Percentiles rank a stretch among this genome's conserved stretches.
phyloP scores from a whole-genome alignment of 2,113 vertebrate species.

The Ciconia stormi region DNA sequence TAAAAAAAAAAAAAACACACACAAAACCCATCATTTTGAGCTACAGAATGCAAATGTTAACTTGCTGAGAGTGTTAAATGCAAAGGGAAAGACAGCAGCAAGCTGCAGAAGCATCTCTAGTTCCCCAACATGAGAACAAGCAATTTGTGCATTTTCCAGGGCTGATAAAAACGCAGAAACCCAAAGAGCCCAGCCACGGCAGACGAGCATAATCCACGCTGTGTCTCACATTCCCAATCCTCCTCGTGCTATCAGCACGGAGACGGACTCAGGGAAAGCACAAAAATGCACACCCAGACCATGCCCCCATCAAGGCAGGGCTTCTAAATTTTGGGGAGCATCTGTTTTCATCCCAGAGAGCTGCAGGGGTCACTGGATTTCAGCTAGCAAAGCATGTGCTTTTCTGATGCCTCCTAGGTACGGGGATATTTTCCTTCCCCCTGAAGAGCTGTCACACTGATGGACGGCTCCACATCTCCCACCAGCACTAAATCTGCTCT shows the following conservation, averaged over 20 bases:
- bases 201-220: not conserved
- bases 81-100: not conserved
- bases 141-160: not conserved
- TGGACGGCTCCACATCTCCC: not conserved
- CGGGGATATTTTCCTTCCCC: rapidly evolving
- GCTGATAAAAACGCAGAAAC: not conserved
- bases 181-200: not conserved
- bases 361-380: not conserved
- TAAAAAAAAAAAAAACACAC: not conserved
- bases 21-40: not conserved
- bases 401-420: not conserved
- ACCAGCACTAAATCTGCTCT: not conserved
- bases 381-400: not conserved
- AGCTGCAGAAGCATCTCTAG: not conserved
- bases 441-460: not conserved
- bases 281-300: not conserved
- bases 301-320: no score
- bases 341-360: rapidly evolving
- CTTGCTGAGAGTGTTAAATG: not conserved
- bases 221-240: rapidly evolving
- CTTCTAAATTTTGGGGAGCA: not conserved
- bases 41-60: not conserved
- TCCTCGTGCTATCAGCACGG: rapidly evolving
- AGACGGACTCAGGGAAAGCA: not conserved
- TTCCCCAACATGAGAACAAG: rapidly evolving